A percentile compares a stretch with the other conserved stretches of the same genome.
Evolutionary conservation across 2,888 invertebrate genomes (phyloP).

Genomic region (Drosophila sordidapex): DNA sequence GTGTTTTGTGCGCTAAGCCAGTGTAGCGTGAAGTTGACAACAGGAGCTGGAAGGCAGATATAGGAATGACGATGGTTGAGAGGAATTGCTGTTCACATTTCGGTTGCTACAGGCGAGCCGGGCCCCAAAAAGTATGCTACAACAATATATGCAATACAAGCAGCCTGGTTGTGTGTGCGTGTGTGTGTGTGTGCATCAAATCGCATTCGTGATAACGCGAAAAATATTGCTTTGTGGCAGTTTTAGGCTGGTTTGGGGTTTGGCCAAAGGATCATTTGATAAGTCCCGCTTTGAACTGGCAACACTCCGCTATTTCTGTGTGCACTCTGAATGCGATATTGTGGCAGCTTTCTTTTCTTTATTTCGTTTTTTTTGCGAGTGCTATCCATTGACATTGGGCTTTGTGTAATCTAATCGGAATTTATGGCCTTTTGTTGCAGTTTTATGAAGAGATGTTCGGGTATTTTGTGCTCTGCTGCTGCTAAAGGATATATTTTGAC

Average conservation of each 20-base stretch:
- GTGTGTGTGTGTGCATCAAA: slow-evolving; percentile 28
- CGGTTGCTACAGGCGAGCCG: slow-evolving; percentile 6
- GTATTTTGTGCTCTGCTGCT: slow-evolving; percentile 14
- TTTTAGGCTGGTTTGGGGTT: slow-evolving; percentile 12
- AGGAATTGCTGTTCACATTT: slow-evolving; percentile 31
- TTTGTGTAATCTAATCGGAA: slow-evolving; percentile 81
- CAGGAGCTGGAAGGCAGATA: slow-evolving; percentile 11
- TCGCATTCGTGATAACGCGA: slow-evolving; percentile 57
- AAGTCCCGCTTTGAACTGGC: slow-evolving; percentile 49
- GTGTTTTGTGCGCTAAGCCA: slow-evolving; percentile 55
- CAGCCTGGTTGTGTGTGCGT: background rate
- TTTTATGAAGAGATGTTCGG: slow-evolving; percentile 43
- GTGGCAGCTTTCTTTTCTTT: slow-evolving; percentile 17
- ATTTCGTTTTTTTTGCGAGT: slow-evolving; percentile 9
- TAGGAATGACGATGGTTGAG: slow-evolving; percentile 27
- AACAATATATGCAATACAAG: slow-evolving; percentile 34
- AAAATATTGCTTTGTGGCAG: slow-evolving; percentile 24
- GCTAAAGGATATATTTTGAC: slow-evolving; percentile 34
- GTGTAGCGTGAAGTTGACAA: slow-evolving; percentile 56
- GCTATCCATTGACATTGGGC: slow-evolving; percentile 61
- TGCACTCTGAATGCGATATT: slow-evolving; percentile 58
- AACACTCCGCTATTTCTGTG: slow-evolving; percentile 20
- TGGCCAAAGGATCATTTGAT: slow-evolving; percentile 35
- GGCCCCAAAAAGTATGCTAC: slow-evolving; percentile 52
- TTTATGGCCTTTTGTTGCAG: slow-evolving; percentile 72